Conservation (phyloP, 2,888 invertebrate genomes). For the Priocnemis perturbator region DNA sequence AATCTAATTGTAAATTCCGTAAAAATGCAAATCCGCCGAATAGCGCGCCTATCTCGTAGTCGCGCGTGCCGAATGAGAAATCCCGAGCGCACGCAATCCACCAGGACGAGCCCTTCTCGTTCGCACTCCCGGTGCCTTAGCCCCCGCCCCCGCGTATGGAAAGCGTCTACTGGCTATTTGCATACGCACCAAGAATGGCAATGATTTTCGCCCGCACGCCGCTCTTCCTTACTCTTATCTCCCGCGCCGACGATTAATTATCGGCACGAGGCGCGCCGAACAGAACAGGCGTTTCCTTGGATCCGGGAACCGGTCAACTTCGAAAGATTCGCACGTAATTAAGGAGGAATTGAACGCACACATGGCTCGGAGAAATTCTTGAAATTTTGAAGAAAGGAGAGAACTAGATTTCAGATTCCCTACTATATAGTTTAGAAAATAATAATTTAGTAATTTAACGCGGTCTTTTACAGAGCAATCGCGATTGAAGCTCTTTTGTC, state of each 20-base stretch:
- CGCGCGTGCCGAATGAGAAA: conserved; percentile 1
- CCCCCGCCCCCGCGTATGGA: conserved; percentile 37
- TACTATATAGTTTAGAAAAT: too few species aligned
- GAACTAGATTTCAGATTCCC: too few species aligned
- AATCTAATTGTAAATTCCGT: conserved; percentile 73
- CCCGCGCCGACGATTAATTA: conserved; percentile 48
- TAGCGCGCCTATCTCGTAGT: conserved; percentile 45
- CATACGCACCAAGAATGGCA: conserved; percentile 61
- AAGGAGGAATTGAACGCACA: too few species aligned
- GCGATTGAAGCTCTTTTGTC: too few species aligned
- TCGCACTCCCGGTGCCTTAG: conserved; percentile 33
- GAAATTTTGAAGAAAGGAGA: too few species aligned
- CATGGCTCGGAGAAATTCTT: too few species aligned
- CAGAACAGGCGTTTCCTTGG: too few species aligned
- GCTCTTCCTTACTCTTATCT: conserved; percentile 30
- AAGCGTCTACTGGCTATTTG: conserved; percentile 47
- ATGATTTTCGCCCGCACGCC: conserved; percentile 48
- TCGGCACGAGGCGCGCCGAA: background rate
- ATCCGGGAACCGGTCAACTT: background rate
- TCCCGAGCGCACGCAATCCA: conserved; percentile 15
- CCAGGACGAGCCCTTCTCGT: background rate
- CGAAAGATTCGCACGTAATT: too few species aligned
- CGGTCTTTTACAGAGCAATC: too few species aligned
- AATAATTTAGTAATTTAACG: too few species aligned
- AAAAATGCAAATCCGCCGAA: conserved; percentile 71